A percentile compares a stretch with the other conserved stretches of the same genome.
These are phyloP conservation scores for Morbakka virulenta DNA, from an alignment of 30 jellyfish, hydroid and myxozoan species.

Conservation along the genomic window DNA sequence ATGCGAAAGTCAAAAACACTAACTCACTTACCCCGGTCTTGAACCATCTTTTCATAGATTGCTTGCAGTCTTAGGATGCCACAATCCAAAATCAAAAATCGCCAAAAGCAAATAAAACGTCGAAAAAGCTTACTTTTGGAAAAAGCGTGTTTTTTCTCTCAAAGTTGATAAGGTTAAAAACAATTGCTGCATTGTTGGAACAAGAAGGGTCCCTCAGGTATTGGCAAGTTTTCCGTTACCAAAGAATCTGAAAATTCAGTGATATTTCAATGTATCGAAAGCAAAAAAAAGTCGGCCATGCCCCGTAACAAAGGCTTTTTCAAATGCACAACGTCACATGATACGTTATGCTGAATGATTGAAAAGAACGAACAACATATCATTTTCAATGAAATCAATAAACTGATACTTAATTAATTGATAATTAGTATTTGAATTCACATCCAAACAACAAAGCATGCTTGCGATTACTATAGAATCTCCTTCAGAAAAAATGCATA, in stretches of 20 bases:
- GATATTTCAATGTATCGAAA: background rate
- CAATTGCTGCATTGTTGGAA: background rate
- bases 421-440: too few relatives aligned
- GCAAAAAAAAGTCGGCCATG: background rate
- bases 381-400: background rate
- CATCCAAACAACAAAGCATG: background rate
- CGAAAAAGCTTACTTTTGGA: background rate
- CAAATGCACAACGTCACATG: background rate
- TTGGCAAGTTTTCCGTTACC: background rate
- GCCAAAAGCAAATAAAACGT: background rate
- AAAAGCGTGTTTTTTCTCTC: background rate
- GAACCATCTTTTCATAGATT: too few relatives aligned
- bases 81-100: background rate
- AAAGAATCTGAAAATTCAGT: background rate
- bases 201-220: background rate
- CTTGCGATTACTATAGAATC: background rate
- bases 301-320: background rate
- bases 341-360: background rate
- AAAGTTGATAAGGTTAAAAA: background rate
- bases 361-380: background rate
- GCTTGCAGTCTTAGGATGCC: background rate
- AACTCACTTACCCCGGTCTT: too few relatives aligned
- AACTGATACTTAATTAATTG: too few relatives aligned
- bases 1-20: too few relatives aligned
- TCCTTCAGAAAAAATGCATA: background rate